Evolutionary conservation across 2,888 invertebrate species (phyloP).

Genomic region (Alentia gelatinosa): DNA sequence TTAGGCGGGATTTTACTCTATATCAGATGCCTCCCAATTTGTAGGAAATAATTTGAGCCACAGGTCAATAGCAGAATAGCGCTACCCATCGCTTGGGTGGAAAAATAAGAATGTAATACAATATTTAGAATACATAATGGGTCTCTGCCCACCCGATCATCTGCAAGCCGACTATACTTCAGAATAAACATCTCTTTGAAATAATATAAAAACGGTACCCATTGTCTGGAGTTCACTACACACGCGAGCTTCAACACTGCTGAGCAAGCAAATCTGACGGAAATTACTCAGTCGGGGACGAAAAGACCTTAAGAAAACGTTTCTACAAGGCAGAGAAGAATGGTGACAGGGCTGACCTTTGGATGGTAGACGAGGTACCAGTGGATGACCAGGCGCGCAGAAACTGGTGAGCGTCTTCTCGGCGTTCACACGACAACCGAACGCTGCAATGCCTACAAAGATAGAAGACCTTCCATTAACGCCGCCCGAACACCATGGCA

Average conservation of each 20-base stretch:
- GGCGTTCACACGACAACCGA: conserved; percentile 71
- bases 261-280: background rate
- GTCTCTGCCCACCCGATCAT: no score
- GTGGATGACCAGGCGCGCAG: background rate
- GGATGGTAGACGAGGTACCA: background rate
- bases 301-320: background rate
- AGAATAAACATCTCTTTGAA: no score
- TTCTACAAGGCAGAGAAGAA: background rate
- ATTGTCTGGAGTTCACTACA: background rate
- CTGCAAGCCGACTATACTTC: no score
- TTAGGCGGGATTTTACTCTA: no score
- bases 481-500: no score
- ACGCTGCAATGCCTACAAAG: conserved; percentile 71
- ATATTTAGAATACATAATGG: no score
- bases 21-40: no score
- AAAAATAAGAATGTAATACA: no score
- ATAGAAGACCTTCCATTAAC: conserved; percentile 63
- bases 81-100: no score
- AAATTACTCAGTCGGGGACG: background rate
- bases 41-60: no score
- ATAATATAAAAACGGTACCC: no score
- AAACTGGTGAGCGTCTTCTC: conserved; percentile 72
- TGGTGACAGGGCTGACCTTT: background rate
- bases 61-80: no score
- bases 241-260: background rate